These are phyloP conservation scores for Atta texana DNA, from an alignment of 1,140 invertebrate genomes.

Conservation along the genomic window DNA sequence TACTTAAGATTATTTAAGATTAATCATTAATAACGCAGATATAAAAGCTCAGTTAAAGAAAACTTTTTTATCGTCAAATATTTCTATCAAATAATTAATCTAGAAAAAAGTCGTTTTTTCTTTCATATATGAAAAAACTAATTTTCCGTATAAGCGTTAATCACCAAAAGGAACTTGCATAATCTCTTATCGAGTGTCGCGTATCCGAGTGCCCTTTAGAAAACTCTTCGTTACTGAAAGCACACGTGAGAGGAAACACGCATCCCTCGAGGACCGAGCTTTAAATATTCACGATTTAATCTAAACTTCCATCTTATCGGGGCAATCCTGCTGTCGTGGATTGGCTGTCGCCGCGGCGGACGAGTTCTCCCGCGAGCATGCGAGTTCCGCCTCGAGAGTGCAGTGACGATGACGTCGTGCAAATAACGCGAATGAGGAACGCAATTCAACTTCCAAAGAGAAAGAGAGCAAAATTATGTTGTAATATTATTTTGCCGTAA, in stretches of 20 bases:
- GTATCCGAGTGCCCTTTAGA: slow-evolving; percentile 21
- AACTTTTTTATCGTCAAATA: not conserved
- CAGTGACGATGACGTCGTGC: not conserved
- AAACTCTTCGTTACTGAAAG: slow-evolving; percentile 11
- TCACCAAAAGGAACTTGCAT: slow-evolving; percentile 67
- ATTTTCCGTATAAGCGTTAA: slow-evolving; percentile 55
- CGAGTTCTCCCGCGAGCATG: slow-evolving; percentile 41
- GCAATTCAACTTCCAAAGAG: not conserved
- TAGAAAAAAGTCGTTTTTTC: not conserved
- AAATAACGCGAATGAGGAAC: slow-evolving; percentile 34
- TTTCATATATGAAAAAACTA: not conserved
- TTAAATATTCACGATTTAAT: slow-evolving; percentile 78
- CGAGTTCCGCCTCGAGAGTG: slow-evolving; percentile 28
- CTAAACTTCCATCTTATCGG: slow-evolving; percentile 77
- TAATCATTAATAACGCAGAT: not conserved
- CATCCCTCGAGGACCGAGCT: slow-evolving; percentile 27
- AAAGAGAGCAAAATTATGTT: not conserved
- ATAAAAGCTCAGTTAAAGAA: not conserved
- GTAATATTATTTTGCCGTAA: slow-evolving; percentile 32
- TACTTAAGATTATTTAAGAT: not conserved
- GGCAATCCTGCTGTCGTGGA: slow-evolving; percentile 51
- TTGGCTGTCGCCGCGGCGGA: slow-evolving; percentile 57
- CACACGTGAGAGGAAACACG: not conserved
- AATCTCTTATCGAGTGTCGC: slow-evolving; percentile 61
- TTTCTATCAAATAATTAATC: slow-evolving; percentile 38